Evolutionary conservation across 30 jellyfish, hydroid and myxozoan species (phyloP), one percentile per base, ranked within the genome.

Genomic region (Morbakka virulenta): DNA sequence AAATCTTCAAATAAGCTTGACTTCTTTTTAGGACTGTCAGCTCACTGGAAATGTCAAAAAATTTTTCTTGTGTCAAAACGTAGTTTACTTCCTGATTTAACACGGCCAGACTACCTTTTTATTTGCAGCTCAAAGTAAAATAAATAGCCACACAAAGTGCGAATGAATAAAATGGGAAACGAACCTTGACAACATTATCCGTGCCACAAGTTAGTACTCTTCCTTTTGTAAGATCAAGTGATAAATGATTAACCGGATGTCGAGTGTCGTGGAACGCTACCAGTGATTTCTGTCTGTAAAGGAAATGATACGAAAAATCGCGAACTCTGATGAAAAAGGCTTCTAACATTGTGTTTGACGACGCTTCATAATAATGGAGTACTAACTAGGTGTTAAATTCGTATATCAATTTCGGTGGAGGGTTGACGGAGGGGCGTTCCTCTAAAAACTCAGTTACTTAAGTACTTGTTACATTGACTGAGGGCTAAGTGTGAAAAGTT

Each of bases 131-230:
- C n/a, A n/a, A n/a, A n/a, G n/a, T n/a, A n/a, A n/a, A n/a, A n/a
- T n/a, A n/a, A n/a, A n/a, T n/a, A n/a, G n/a, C n/a, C n/a, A n/a
- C n/a, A n/a, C n/a, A n/a, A n/a, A n/a, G n/a, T n/a, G n/a, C n/a
- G n/a, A n/a, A n/a, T n/a, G n/a, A n/a, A n/a, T n/a, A n/a, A n/a
- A n/a, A n/a, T n/a, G n/a, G 47, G 6, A 28, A 80, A 50, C 94
- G 26, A 30, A 81, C 99, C 84, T 86, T 93, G 36, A 93, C 99
- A 31, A 87, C 85, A 31, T 57, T 82, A 70, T 93, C 99, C 36
- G 92, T 69, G 9, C 99, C 99, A 66, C 99, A 93, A 0, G 99
- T 86, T 66, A 93, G 82, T 74, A 93, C 21, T 41, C 99, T 64
- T 14, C 89, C 88, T 73, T 87, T 86, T 28, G 95, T 67, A 20